Evolutionary conservation across 2,888 invertebrate genomes (phyloP), one percentile per base, ranked within the genome.

Genomic region (Carterocephalus palaemon): DNA sequence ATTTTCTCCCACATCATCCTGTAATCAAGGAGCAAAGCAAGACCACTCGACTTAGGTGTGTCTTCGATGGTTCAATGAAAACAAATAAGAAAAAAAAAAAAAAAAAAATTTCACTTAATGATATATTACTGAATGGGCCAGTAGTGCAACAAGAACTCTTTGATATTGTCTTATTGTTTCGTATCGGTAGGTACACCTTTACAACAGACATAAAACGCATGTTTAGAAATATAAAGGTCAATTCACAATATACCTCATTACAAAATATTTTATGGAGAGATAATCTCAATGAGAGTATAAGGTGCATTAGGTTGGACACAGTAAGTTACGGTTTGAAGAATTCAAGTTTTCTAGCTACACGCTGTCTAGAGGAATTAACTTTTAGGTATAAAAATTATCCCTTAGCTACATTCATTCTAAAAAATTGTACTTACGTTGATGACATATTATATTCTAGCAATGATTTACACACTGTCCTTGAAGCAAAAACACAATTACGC

Each of bases 271-370:
- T 53, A 8, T 54, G 54, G 54, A 8, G 53, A 4, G 46, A 51
- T 13, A 16, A n/a, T 4, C 48, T 46, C 7, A 8, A 37, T 2
- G 33, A 51, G 2, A 4, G 15, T 0, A 48, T 55, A 2, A 29
- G 23, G 24, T 55, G 50, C 31, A 49, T 57, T 2, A 31, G 31
- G 4, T 17, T 56, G 5, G 38, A 54, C 5, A 57, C 54, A 1
- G 57, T 54, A 3, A 57, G 49, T 6, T 54, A 53, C 43, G 56
- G 53, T n/a, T n/a, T 51, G 12, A 54, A 55, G 28, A 41, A 46
- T 9, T 49, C 53, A 1, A 46, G 28, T 2, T 57, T 38, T 10
- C 13, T 56, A 5, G 53, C 53, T 5, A 56, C 53, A 6, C 26
- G 52, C 2, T 52, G 49, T 12, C 26, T 53, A 9, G 5, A 24